Conservation (phyloP, 2,888 invertebrate species). For the Dryobota labecula region DNA sequence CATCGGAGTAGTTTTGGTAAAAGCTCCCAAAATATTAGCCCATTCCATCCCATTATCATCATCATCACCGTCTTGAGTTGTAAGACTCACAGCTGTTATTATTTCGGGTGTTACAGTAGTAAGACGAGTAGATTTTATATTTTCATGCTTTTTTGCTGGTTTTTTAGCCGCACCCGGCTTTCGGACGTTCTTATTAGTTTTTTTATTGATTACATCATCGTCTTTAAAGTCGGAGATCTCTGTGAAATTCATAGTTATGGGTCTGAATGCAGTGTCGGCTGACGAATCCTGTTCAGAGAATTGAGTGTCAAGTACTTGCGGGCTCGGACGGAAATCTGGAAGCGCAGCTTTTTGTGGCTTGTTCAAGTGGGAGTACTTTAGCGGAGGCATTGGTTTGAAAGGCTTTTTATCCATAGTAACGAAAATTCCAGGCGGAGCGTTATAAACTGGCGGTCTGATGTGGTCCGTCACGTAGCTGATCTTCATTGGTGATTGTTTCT, state of each 20-base stretch:
- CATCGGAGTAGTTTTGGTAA: constrained; percentile 86
- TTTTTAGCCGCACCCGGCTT: constrained; percentile 74
- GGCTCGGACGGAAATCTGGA: constrained; percentile 84
- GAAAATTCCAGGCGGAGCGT: constrained; percentile 87
- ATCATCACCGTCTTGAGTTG: constrained; percentile 65
- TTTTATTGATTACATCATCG: constrained; percentile 64
- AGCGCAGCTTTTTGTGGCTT: constrained; percentile 77
- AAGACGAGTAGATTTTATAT: constrained; percentile 72
- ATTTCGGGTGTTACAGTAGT: constrained; percentile 82
- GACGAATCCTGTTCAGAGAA: constrained; percentile 79
- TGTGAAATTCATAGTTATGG: constrained; percentile 78
- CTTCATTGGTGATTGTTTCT: constrained; percentile 74
- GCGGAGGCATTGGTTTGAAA: constrained; percentile 87
- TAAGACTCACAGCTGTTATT: constrained; percentile 76
- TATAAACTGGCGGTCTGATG: constrained; percentile 85
- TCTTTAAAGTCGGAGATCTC: constrained; percentile 66
- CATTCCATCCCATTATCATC: constrained; percentile 75
- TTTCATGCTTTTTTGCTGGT: constrained; percentile 79
- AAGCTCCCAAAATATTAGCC: constrained; percentile 82
- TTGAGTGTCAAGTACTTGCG: constrained; percentile 82
- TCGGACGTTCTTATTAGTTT: constrained; percentile 72
- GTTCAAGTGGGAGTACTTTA: constrained; percentile 75
- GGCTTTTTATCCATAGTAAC: constrained; percentile 88
- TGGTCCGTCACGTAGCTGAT: constrained; percentile 80
- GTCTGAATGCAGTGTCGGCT: constrained; percentile 82